Conservation (phyloP, 2,113 vertebrate genomes). For the Tachuris rubrigastra region DNA sequence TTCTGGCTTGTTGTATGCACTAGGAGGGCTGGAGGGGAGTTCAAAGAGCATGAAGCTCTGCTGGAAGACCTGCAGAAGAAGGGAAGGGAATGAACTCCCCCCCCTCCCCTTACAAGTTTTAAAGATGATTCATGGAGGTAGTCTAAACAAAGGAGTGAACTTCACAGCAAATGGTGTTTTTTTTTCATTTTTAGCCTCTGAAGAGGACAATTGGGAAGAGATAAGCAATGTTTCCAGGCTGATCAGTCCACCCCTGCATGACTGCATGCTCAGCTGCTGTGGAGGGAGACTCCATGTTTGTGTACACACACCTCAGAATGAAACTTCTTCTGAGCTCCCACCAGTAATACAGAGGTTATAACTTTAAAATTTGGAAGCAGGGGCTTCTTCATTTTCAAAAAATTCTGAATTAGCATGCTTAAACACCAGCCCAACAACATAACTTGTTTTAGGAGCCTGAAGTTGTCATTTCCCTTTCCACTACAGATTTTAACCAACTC, state of each 20-base stretch:
- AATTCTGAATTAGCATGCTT: background rate
- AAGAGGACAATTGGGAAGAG: background rate
- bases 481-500: background rate
- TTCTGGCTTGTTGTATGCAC: background rate
- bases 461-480: background rate
- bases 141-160: background rate
- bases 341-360: background rate
- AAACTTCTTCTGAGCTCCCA: background rate
- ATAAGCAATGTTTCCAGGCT: background rate
- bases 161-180: background rate
- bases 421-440: background rate
- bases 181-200: background rate
- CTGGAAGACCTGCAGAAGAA: background rate
- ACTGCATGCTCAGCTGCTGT: accelerated
- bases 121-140: background rate
- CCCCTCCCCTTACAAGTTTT: background rate
- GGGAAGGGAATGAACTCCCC: background rate
- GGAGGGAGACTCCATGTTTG: background rate
- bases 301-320: background rate
- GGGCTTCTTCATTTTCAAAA: background rate
- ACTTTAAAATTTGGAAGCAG: background rate
- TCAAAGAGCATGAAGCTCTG: background rate
- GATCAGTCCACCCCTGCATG: background rate
- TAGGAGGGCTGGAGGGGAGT: background rate
- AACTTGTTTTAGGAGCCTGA: background rate